phyloP scores from a whole-genome alignment of 2,888 invertebrate genomes.

The Shargacucullia verbasci region DNA sequence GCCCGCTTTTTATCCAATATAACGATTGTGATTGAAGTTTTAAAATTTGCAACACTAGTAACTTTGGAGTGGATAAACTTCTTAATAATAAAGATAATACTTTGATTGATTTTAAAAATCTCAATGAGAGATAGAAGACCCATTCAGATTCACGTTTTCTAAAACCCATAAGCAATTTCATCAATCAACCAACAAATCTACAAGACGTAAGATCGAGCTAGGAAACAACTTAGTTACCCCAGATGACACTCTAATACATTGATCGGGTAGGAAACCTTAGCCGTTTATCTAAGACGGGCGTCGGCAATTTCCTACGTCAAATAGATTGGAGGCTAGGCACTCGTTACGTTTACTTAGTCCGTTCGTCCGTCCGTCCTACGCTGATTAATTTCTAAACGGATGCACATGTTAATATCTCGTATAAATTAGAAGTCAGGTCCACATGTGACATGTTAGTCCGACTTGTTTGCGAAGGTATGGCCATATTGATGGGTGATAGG shows the following conservation, averaged over 20 bases:
- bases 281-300: slow-evolving; percentile 82
- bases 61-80: too few species aligned
- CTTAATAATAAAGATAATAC: too few species aligned
- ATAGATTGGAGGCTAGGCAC: slow-evolving; percentile 78
- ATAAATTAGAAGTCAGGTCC: slow-evolving; percentile 64
- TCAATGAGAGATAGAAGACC: too few species aligned
- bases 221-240: slow-evolving; percentile 39
- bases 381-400: slow-evolving; percentile 77
- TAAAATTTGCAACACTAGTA: not conserved
- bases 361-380: slow-evolving; percentile 64
- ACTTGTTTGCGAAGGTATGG: slow-evolving; percentile 14
- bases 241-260: slow-evolving; percentile 62
- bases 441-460: slow-evolving; percentile 23
- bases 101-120: too few species aligned
- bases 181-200: slow-evolving; percentile 37
- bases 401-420: slow-evolving; percentile 63
- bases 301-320: slow-evolving; percentile 85
- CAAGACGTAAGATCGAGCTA: slow-evolving; percentile 29
- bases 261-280: slow-evolving; percentile 64
- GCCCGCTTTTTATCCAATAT: slow-evolving; percentile 3
- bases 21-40: not conserved
- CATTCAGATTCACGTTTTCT: too few species aligned
- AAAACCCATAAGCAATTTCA: slow-evolving; percentile 9
- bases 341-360: slow-evolving; percentile 70
- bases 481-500: not conserved